Conservation (phyloP, 2,888 invertebrate genomes). For the Agrotis ipsilon region DNA sequence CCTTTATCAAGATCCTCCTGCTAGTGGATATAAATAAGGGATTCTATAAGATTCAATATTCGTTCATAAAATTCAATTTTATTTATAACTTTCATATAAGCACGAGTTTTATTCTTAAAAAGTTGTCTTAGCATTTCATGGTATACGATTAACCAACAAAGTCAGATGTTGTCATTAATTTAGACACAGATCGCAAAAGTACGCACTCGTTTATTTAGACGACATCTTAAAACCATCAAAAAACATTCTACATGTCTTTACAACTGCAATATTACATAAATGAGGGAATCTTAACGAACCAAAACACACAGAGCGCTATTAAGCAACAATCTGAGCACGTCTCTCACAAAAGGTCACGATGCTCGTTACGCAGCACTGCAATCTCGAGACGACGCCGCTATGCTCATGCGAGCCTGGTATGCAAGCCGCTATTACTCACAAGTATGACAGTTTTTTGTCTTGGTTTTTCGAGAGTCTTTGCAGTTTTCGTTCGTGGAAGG, state of each 20-base stretch:
- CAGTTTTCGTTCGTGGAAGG: constrained; percentile 4
- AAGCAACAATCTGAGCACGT: constrained; percentile 54
- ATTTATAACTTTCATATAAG: neutral
- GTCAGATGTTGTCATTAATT: neutral
- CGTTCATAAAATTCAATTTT: neutral
- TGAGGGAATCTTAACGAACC: constrained; percentile 51
- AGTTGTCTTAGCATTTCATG: neutral
- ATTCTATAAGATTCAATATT: neutral
- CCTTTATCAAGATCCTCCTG: neutral
- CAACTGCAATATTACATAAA: constrained; percentile 16
- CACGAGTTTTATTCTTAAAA: neutral
- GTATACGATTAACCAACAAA: neutral
- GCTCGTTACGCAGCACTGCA: constrained; percentile 66
- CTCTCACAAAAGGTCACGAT: constrained; percentile 62
- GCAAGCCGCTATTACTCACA: constrained; percentile 55
- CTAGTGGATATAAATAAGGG: neutral
- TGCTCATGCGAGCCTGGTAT: constrained; percentile 62
- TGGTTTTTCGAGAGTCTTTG: constrained; percentile 16
- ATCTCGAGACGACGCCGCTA: constrained; percentile 61
- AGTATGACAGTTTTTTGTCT: constrained; percentile 42
- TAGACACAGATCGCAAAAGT: neutral
- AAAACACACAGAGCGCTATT: constrained; percentile 57
- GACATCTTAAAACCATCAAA: neutral
- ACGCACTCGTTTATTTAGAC: neutral
- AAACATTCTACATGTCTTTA: neutral